Base-by-base conservation (phyloP, 1,140 invertebrate species). In the Spodoptera frugiperda region DNA sequence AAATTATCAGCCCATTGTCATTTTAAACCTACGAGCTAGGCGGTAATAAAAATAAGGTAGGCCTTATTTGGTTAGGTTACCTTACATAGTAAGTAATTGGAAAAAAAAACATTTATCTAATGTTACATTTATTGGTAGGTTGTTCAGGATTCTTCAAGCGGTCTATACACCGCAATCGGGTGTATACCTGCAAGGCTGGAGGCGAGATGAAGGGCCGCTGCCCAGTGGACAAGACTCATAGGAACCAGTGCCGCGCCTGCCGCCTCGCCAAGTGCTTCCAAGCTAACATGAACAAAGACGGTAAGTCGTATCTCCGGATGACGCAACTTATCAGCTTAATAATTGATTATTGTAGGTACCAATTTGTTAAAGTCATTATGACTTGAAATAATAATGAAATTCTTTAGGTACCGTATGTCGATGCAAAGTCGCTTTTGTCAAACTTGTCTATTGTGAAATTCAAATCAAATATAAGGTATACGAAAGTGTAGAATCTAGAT, bases 271-370 rank as follows among this genome's bases (percentile, higher is more conserved):
- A 99, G 95, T 99, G 99, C 93, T 98, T 99, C 90, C 97, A 98
- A 92, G 98, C 98, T 51, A 97, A 98, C 80, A 99, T 99, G 99
- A 99, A 99, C 92, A 99, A 99, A 96, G 98, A 99, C 95, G 98
- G 99, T 99, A 95, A 98, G 98, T 96, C 3, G 0, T 30, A 39
- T 39, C 33, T 39, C 25, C 5, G 25, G 3, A 39, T 39, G 5
- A 39, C 33, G 33, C 2, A 39, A 39, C 6, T 39, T 39, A 39
- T 39, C 0, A 39, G 48, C 6, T 51, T 51, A 51, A 51, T 14
- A 51, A 4, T 39, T 25, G 25, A 25, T 2, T 25, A n/a, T n/a
- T n/a, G n/a, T n/a, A n/a, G n/a, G n/a, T 4, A 25, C 25, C 2
- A 0, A 25, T 25, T 25, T 25, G 25, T 25, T 25, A 25, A 25